Evolutionary conservation across 92 coral and sea anemone genomes (phyloP).

Genomic region (Micromussa lordhowensis): DNA sequence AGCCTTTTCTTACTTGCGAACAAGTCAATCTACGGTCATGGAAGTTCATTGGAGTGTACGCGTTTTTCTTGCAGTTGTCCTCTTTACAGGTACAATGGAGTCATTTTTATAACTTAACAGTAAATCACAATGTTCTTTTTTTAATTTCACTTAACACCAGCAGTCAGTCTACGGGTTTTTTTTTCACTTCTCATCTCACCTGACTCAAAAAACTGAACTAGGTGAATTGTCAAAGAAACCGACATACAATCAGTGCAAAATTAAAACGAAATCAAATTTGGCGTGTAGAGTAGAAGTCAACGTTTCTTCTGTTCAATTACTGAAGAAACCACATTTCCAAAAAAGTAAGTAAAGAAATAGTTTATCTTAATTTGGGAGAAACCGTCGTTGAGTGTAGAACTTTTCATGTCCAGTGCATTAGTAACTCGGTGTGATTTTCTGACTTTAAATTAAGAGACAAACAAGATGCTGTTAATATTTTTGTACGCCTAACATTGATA

Average conservation of each 20-base stretch:
- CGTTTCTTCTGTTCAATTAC: neutral
- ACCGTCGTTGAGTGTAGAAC: neutral
- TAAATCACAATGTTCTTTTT: neutral
- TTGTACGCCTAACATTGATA: neutral
- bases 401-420: neutral
- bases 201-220: neutral
- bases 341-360: neutral
- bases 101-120: neutral
- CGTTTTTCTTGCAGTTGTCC: neutral
- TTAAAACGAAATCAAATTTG: neutral
- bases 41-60: neutral
- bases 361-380: neutral
- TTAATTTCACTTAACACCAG: neutral
- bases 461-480: neutral
- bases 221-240: neutral
- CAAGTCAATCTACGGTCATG: conserved; percentile 1
- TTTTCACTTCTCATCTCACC: neutral
- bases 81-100: conserved; percentile 13
- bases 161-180: neutral
- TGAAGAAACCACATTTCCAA: neutral
- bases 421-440: neutral
- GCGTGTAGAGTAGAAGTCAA: neutral
- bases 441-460: neutral
- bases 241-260: neutral
- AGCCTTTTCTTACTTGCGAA: neutral